Percentiles rank a stretch among this genome's conserved stretches.
These are phyloP conservation scores for Malthinus flaveolus DNA, from an alignment of 2,888 invertebrate genomes.

Conservation along the genomic window DNA sequence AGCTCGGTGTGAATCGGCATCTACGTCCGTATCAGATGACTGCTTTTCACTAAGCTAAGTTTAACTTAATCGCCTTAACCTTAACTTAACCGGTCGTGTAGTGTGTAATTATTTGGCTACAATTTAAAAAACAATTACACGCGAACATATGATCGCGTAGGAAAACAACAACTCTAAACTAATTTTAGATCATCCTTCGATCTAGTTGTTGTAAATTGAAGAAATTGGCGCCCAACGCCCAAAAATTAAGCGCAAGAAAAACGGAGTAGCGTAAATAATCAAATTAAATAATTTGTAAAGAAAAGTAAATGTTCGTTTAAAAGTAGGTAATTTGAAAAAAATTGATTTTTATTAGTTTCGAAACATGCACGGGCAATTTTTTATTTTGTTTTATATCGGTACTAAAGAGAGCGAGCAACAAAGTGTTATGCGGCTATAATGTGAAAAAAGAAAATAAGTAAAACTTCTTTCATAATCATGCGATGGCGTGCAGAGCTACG, in stretches of 20 bases:
- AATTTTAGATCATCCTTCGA: too few species aligned
- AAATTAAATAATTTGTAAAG: too few species aligned
- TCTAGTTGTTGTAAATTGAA: too few species aligned
- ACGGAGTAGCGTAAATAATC: too few species aligned
- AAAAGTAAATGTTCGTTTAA: too few species aligned
- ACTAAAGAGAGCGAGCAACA: conserved; percentile 1
- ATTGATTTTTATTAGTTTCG: too few species aligned
- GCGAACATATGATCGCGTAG: not conserved
- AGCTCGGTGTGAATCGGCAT: conserved; percentile 37
- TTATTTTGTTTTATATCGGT: conserved; percentile 5
- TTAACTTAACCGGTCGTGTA: conserved; percentile 27
- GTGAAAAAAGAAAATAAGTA: conserved; percentile 10
- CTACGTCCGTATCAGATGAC: conserved; percentile 36
- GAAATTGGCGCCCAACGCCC: too few species aligned
- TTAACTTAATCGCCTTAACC: conserved; percentile 36
- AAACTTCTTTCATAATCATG: conserved; percentile 16
- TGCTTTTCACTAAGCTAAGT: conserved; percentile 10
- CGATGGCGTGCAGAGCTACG: conserved; percentile 11
- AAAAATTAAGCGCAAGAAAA: too few species aligned
- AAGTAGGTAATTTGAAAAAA: too few species aligned
- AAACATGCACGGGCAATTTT: not conserved
- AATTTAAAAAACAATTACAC: conserved; percentile 7
- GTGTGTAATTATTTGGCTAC: conserved; percentile 6
- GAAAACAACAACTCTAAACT: too few species aligned
- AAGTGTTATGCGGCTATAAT: conserved; percentile 8